Evolutionary conservation across 2,797 vertebrate species (phyloP).

Genomic region (Paedocypris micromegethes): DNA sequence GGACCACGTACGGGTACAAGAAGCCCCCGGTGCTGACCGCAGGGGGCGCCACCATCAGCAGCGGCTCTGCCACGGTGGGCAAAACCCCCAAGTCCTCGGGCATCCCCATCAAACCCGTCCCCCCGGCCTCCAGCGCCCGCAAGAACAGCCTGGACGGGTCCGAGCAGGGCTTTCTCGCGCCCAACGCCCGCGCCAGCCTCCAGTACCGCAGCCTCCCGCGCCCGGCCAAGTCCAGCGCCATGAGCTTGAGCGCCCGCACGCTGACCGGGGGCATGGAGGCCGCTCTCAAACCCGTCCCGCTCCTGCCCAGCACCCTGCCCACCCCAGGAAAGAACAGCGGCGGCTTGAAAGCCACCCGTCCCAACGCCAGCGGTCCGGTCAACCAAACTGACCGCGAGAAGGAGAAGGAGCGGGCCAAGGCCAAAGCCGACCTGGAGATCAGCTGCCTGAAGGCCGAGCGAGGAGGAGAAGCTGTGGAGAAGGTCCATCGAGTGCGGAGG

Average conservation of each 20-base stretch:
- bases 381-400: conserved; percentile 97
- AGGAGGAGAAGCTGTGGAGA: conserved; percentile 71
- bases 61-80: conserved; percentile 82
- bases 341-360: conserved; percentile 55
- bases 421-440: conserved; percentile 86
- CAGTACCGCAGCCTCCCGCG: conserved; percentile 97
- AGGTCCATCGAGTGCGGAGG: conserved; percentile 75
- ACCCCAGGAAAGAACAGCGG: conserved; percentile 54
- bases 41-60: conserved; percentile 73
- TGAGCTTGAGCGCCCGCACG: conserved; percentile 85
- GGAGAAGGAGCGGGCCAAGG: conserved; percentile 94
- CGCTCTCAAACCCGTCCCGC: conserved; percentile 73
- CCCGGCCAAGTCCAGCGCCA: conserved; percentile 90
- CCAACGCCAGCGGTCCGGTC: conserved; percentile 71
- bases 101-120: conserved; percentile 87
- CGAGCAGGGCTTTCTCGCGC: conserved; percentile 82
- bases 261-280: conserved; percentile 83
- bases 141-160: conserved; percentile 90
- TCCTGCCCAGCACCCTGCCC: conserved; percentile 72
- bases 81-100: conserved; percentile 89
- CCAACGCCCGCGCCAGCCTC: conserved; percentile 83
- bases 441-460: conserved; percentile 59
- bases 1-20: conserved; percentile 87
- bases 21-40: conserved; percentile 84
- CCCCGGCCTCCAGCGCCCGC: conserved; percentile 57